A percentile compares a stretch with the other conserved stretches of the same genome.
Conservation (phyloP, 1,140 invertebrate species). For the Metopolophium dirhodum region DNA sequence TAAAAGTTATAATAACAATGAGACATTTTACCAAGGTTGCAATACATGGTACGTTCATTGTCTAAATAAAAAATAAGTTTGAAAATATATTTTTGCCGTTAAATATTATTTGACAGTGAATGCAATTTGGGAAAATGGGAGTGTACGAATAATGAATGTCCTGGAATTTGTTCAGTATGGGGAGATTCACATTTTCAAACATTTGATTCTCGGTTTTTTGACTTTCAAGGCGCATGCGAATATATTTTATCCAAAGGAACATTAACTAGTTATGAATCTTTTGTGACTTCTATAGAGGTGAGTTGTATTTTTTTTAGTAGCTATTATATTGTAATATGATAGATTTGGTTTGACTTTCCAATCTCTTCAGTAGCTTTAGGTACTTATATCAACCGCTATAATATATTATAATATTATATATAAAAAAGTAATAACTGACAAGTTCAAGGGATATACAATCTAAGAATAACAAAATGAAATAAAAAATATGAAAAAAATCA, state of each 20-base stretch:
- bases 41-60: constrained; percentile 75
- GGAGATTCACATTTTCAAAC: constrained; percentile 87
- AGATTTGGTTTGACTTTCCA: not conserved
- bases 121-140: constrained; percentile 74
- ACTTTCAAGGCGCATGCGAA: constrained; percentile 88
- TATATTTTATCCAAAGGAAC: constrained; percentile 81
- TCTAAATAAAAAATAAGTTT: not conserved
- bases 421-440: too few relatives aligned
- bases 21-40: constrained; percentile 79
- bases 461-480: too few relatives aligned
- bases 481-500: too few relatives aligned
- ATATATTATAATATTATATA: too few relatives aligned
- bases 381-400: too few relatives aligned
- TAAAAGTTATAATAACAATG: constrained; percentile 78
- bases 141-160: constrained; percentile 71
- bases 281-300: constrained; percentile 75
- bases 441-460: too few relatives aligned
- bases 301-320: not conserved
- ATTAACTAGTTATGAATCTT: constrained; percentile 69
- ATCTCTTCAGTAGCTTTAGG: too few relatives aligned
- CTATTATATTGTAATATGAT: not conserved
- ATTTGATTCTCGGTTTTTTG: constrained; percentile 82
- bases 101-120: constrained; percentile 64
- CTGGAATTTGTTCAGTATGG: constrained; percentile 78
- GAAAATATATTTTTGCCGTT: not conserved